phyloP scores from a whole-genome alignment of 2,888 invertebrate genomes.

The Hypsopygia costalis region DNA sequence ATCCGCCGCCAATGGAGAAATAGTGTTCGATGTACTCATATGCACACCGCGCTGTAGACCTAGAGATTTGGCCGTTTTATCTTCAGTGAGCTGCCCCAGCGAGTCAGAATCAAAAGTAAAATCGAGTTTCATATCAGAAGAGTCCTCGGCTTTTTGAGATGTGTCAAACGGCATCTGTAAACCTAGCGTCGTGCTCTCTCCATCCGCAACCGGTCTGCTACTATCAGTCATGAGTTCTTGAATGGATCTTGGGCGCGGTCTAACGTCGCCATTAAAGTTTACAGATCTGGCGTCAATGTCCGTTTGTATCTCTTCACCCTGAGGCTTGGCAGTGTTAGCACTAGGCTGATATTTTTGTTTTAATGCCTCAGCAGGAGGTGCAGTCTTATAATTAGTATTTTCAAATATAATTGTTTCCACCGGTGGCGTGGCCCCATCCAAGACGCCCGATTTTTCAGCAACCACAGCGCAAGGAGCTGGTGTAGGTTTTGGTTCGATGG shows the following conservation, averaged over 20 bases:
- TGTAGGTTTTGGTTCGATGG: constrained; percentile 49
- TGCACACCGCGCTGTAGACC: constrained; percentile 81
- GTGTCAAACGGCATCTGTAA: constrained; percentile 85
- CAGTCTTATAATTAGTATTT: constrained; percentile 93
- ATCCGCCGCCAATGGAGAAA: constrained; percentile 92
- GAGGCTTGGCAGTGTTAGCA: constrained; percentile 64
- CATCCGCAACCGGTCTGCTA: constrained; percentile 50
- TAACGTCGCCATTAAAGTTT: constrained; percentile 66
- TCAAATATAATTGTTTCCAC: constrained; percentile 95
- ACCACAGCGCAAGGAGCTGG: constrained; percentile 41
- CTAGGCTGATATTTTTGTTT: constrained; percentile 82
- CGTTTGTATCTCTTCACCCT: constrained; percentile 63
- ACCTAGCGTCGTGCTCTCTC: constrained; percentile 65
- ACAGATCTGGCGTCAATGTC: constrained; percentile 74
- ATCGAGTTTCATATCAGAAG: constrained; percentile 93
- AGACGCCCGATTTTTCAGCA: constrained; percentile 77
- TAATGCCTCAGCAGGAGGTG: constrained; percentile 83
- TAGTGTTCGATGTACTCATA: constrained; percentile 84
- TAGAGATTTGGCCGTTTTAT: constrained; percentile 80
- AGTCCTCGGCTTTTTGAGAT: constrained; percentile 84
- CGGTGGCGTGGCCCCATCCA: constrained; percentile 89
- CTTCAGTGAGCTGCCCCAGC: constrained; percentile 87
- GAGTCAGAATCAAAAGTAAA: constrained; percentile 92
- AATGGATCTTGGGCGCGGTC: constrained; percentile 63
- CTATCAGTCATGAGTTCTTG: constrained; percentile 69